Conservation (phyloP, 2,113 vertebrate genomes). For the Lucifuga dentata region DNA sequence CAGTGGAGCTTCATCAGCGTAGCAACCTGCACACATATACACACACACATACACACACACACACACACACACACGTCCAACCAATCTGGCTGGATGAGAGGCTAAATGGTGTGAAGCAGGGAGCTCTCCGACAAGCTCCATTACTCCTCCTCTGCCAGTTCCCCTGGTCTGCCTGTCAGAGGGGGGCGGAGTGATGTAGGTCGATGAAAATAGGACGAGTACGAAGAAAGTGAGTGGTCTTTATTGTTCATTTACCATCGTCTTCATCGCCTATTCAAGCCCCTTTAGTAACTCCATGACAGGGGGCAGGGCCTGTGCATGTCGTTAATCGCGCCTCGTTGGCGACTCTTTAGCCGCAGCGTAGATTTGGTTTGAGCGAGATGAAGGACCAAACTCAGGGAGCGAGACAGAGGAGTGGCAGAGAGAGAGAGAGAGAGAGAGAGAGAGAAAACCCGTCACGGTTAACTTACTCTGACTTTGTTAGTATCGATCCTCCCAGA, state of each 20-base stretch:
- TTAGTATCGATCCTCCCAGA: constrained; percentile 81
- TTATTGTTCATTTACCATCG: constrained; percentile 34
- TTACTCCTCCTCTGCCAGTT: constrained; percentile 77
- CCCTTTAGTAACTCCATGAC: constrained; percentile 43
- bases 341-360: not conserved
- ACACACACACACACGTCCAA: constrained; percentile 28
- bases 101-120: constrained; percentile 83
- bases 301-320: constrained; percentile 16
- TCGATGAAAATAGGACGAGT: constrained; percentile 48
- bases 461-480: constrained; percentile 72
- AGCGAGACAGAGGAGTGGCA: constrained; percentile 12
- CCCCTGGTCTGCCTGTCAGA: constrained; percentile 74
- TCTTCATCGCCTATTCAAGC: constrained; percentile 5
- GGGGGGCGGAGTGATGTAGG: constrained; percentile 64
- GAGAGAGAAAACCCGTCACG: constrained; percentile 47
- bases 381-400: not conserved
- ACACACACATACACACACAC: not conserved
- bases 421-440: constrained; percentile 31
- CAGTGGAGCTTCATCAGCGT: constrained; percentile 71
- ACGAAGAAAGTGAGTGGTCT: constrained; percentile 3
- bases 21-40: constrained; percentile 14
- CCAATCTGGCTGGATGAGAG: constrained; percentile 59
- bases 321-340: constrained; percentile 18
- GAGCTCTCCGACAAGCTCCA: constrained; percentile 79
- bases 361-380: no score